phyloP scores from a whole-genome alignment of 2,113 vertebrate genomes.

The Pterocles burchelli region DNA sequence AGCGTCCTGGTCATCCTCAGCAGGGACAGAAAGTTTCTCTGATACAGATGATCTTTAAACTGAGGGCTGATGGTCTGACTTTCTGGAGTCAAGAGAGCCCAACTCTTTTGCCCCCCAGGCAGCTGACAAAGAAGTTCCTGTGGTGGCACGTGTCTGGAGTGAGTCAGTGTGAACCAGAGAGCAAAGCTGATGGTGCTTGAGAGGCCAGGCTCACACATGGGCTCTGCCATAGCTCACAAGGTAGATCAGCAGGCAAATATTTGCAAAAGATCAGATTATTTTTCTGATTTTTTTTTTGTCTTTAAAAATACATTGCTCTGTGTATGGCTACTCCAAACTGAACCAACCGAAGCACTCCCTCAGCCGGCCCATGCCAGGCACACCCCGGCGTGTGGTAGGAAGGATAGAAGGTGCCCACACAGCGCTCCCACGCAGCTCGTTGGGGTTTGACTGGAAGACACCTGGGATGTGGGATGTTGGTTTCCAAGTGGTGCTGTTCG shows the following conservation, averaged over 20 bases:
- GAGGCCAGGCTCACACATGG: neutral
- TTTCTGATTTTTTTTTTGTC: no score
- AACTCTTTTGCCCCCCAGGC: neutral
- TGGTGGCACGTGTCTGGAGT: accelerated
- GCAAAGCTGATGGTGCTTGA: neutral
- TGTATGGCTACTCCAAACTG: no score
- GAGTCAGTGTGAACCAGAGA: neutral
- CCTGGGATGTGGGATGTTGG: no score
- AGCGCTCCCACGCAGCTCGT: no score
- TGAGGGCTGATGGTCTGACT: neutral
- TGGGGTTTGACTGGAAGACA: no score
- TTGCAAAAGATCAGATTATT: no score
- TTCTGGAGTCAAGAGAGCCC: neutral
- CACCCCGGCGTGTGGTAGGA: no score
- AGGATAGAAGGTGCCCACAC: no score
- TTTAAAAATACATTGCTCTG: no score
- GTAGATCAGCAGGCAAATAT: accelerated
- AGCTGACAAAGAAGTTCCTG: neutral
- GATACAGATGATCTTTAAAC: neutral
- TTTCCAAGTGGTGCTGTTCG: accelerated
- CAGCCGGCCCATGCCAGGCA: no score
- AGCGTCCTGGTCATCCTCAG: neutral
- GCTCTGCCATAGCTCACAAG: neutral
- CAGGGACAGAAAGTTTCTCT: neutral
- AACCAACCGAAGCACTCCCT: no score